Base-by-base conservation (phyloP, 2,888 invertebrate species). In the Trichacis sp. region DNA sequence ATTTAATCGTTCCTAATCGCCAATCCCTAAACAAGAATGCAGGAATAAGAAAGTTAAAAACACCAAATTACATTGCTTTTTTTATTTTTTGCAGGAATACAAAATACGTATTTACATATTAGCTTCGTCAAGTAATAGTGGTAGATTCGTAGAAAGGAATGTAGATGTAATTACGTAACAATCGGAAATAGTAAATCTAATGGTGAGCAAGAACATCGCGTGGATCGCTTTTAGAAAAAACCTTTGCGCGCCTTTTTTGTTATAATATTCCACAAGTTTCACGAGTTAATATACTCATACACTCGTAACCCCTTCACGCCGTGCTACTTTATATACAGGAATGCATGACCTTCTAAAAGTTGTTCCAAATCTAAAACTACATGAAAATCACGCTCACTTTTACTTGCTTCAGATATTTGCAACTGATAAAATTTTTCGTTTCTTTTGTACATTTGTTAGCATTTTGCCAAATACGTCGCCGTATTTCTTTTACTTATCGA, bases 81-180 rank as follows among this genome's bases (percentile, higher is more conserved):
- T 70, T 78, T 77, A 75, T 77, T 79, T 77, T 69, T 80, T 79
- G 80, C 79, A 82, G 81, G 81, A 82, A 83, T 83, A 83, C 82
- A 83, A 83, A 83, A 83, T 83, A 82, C 78, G 77, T 83, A 83
- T 83, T 76, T 83, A 83, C 83, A 83, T 66, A 62, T 66, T 81
- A 82, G 82, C 78, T 81, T 80, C 73, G 69, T 80, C 80, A 81
- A 82, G 79, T 81, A 80, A 82, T 81, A 79, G 79, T 79, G 78
- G 76, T 81, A 80, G 78, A 80, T 81, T 80, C 72, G 76, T 81
- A 66, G 77, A 78, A 80, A 82, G 78, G 80, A 83, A 83, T 81
- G 78, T 80, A 78, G 77, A 79, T 77, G 71, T 79, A 77, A 75
- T 79, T 71, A 75, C 77, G 75, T 75, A 76, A 78, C 82, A 76